Evolutionary conservation across 2,113 vertebrate species (phyloP).

Genomic region (Etheostoma cragini): DNA sequence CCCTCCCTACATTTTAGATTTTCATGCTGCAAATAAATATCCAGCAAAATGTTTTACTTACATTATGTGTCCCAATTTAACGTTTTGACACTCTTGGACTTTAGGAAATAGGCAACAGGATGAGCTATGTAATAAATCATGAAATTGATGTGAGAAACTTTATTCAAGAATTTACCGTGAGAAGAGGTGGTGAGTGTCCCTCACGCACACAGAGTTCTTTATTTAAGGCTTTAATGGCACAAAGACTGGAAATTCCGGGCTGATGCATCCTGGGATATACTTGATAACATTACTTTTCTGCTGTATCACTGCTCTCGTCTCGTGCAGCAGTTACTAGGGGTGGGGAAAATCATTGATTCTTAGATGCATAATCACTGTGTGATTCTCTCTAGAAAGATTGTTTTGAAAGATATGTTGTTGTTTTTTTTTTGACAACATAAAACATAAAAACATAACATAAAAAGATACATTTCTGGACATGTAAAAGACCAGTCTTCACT

Average conservation of each 20-base stretch:
- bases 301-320: too few species aligned
- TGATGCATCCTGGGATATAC: background rate
- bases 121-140: background rate
- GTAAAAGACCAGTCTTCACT: slow-evolving; percentile 7
- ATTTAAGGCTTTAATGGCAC: background rate
- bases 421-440: too few species aligned
- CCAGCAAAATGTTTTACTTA: background rate
- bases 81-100: background rate
- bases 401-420: too few species aligned
- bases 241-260: background rate
- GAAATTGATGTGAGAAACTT: background rate
- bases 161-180: background rate
- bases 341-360: too few species aligned
- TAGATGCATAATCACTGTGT: too few species aligned
- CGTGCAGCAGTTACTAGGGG: too few species aligned
- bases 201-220: background rate
- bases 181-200: background rate
- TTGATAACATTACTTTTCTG: too few species aligned
- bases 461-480: slow-evolving; percentile 8
- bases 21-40: background rate
- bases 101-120: background rate
- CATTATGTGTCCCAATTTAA: background rate
- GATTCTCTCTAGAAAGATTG: too few species aligned
- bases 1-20: background rate
- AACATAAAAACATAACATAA: background rate